These are phyloP conservation scores for Nebria ingens DNA, from an alignment of 1,140 invertebrate genomes.

Conservation along the genomic window DNA sequence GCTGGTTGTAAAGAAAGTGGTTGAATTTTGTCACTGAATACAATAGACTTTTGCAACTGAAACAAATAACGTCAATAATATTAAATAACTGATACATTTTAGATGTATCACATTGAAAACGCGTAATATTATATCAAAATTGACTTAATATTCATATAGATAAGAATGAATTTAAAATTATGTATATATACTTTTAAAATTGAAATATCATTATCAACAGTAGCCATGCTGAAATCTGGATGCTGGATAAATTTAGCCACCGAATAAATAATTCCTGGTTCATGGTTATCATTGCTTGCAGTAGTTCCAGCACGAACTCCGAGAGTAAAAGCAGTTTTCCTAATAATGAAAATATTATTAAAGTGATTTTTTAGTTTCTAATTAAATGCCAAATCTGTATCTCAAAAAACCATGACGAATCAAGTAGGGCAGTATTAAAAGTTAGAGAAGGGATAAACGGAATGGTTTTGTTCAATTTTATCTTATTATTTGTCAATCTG, in stretches of 20 bases:
- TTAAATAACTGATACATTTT: not conserved
- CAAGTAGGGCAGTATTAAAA: not conserved
- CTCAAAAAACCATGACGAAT: too few relatives aligned
- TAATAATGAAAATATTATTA: too few relatives aligned
- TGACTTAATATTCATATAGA: not conserved
- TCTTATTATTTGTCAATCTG: too few relatives aligned
- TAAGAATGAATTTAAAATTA: not conserved
- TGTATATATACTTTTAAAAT: not conserved
- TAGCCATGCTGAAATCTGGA: not conserved
- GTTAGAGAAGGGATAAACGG: not conserved
- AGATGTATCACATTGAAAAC: too few relatives aligned
- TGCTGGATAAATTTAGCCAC: not conserved
- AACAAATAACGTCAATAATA: not conserved
- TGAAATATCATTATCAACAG: not conserved
- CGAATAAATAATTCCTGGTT: not conserved
- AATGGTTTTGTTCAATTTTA: too few relatives aligned
- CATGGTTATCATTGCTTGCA: not conserved
- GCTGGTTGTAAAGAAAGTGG: not conserved
- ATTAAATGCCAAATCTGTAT: too few relatives aligned
- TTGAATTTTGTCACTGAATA: not conserved
- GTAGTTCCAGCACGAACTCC: not conserved
- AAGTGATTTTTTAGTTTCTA: too few relatives aligned
- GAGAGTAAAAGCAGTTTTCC: not conserved
- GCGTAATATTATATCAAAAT: too few relatives aligned
- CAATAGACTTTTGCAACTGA: not conserved